Base-by-base conservation (phyloP, 2,113 vertebrate genomes). In the Sclerurus mexicanus region DNA sequence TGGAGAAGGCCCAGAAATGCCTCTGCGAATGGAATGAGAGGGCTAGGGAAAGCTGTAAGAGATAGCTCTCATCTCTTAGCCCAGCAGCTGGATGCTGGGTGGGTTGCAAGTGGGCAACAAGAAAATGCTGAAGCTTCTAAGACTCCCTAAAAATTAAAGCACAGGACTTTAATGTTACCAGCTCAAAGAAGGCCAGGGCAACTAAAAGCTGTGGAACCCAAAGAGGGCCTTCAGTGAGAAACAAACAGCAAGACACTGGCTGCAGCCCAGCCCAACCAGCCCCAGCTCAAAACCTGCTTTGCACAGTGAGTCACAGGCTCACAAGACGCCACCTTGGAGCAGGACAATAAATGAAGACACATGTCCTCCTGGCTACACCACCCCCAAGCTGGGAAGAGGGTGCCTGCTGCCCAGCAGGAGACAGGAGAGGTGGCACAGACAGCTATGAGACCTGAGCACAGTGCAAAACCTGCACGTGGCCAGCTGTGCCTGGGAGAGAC, bases 1-100 rank as follows among this genome's bases (percentile, higher is more conserved):
- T 89, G 71, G 77, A 93, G 40, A 69, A 56, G 33, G 55, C 14
- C 77, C 93, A 97, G 89, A 72, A 95, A 95, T 23, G 56, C 44
- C 78, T 94, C 74, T 15, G 81, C 59, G 14, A 84, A 71, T 23
- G 44, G 49, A 92, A 94, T 12, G 33, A 4, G 7, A 60, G 25
- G 39, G 46, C 50, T 67, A 86, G 72, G 63, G 74, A 86, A 85
- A 77, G 46, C 46, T 1, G 0, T 27, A 69, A 40, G 35, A 77
- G 59, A 69, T 10, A 62, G 16, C 37, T 69, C 37, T 89, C 59
- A 50, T 24, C 49, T 88, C 62, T 31, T 56, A 40, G 56, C 49
- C 39, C 44, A 46, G 44, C 22, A 73, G 31, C 3, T 4, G 2
- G 62, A 75, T 87, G 10, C 19, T 53, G 78, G 8, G 30, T 11